Evolutionary conservation across 1,140 invertebrate species (phyloP), one percentile per base, ranked within the genome.

Genomic region (Drosophila nikananu): DNA sequence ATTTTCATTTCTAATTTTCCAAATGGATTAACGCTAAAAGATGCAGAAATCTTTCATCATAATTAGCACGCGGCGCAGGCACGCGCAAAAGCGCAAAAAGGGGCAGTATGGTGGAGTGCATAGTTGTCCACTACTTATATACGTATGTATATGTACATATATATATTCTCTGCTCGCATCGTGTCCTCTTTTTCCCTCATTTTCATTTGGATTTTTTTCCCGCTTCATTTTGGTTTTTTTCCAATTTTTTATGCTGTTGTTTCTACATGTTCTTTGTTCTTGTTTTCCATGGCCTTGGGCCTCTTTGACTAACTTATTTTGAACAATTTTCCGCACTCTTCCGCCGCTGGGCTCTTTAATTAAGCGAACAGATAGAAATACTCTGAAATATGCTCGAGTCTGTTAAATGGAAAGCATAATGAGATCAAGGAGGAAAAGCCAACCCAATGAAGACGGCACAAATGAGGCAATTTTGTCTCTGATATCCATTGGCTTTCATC

Each of bases 1-100:
- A 89, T 84, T 90, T 89, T 89, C 81, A 89, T 89, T 89, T 89
- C 86, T 90, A 89, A 89, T 89, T 89, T 89, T 89, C 84, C 84
- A 89, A 89, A 90, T 89, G 84, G 84, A 89, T 90, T 90, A 89
- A 84, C 86, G 81, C 84, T 84, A 89, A 89, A 90, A 89, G 86
- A 89, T 86, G 84, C 86, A 80, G 86, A 89, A 90, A 89, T 89
- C 84, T 89, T 89, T 89, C 86, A 90, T 89, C 86, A 89, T 89
- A 89, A 89, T 89, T 89, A 89, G 84, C 84, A 84, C 81, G 74
- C 86, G 74, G 75, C 70, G 74, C 74, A 79, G 71, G 75, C 60
- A 80, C 61, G 65, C 58, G 55, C 61, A 59, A 70, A 19, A 73
- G 54, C 67, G 54, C 27, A 27, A 52, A 21, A 35, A 39, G 30